Evolutionary conservation across 2,113 vertebrate species (phyloP), one percentile per base, ranked within the genome.

Genomic region (Orientallactaga bullata): DNA sequence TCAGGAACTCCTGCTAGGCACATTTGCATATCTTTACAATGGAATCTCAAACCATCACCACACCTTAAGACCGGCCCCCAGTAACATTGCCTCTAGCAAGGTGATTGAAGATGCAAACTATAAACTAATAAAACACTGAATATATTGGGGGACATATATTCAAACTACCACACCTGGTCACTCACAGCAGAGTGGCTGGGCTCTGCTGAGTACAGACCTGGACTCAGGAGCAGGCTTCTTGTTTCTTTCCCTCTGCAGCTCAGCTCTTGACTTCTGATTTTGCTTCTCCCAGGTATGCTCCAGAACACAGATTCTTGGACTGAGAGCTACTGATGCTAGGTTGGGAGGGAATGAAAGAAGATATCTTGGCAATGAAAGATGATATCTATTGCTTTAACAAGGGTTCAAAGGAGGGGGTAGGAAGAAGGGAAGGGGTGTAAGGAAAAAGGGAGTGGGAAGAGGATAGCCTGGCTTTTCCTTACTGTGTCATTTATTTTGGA

Each of bases 401-500:
- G 55, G 71, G 66, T 32, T 95, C n/a, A 77, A 35, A 37, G 69
- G 42, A 63, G 76, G 23, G 17, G n/a, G n/a, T n/a, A n/a, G n/a
- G n/a, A n/a, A n/a, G n/a, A n/a, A n/a, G n/a, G n/a, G 30, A 66
- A 66, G 10, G 28, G 5, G 21, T 26, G 28, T 30, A 73, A 71
- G 39, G 18, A 28, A 77, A 69, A 66, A 84, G 32, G 80, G 69
- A 30, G 26, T 51, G 32, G 60, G 55, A 69, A 5, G 26, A 82
- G 73, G 61, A 55, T 7, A 74, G 55, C 17, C 9, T 85, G n/a
- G 28, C 76, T 61, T 91, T 88, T 78, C 65, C 51, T 65, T 74
- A 47, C 80, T 65, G 90, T 82, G 58, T 73, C 81, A 73, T 83
- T 85, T 93, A 47, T 26, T 91, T 71, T 61, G 30, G 39, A 89